phyloP scores from a whole-genome alignment of 2,888 invertebrate species.

The Papilio elwesi region DNA sequence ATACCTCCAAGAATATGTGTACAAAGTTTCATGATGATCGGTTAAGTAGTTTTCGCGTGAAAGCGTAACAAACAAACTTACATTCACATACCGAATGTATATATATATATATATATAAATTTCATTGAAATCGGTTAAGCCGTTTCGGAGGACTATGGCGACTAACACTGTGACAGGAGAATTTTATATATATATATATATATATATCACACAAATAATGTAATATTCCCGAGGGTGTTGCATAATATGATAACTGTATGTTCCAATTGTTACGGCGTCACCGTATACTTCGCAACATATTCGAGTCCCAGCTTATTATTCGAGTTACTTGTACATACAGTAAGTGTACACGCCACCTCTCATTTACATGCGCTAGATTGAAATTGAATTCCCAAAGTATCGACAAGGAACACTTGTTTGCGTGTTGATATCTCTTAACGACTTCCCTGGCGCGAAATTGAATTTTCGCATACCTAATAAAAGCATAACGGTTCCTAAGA shows the following conservation, averaged over 20 bases:
- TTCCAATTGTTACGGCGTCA: not conserved
- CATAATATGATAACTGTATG: not conserved
- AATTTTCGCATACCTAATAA: constrained; percentile 34
- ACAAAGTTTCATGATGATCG: no score
- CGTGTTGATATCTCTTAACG: constrained; percentile 24
- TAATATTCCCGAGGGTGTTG: no score
- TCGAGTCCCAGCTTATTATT: constrained; percentile 6
- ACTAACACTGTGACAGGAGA: no score
- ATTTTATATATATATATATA: no score
- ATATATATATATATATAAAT: no score
- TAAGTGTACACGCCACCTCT: not conserved
- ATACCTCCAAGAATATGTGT: no score
- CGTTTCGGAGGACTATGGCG: no score
- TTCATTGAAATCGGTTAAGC: no score
- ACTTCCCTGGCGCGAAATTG: constrained; percentile 24
- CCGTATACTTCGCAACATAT: not conserved
- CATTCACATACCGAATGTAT: no score
- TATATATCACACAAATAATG: no score
- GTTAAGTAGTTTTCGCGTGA: no score
- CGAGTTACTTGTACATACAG: constrained; percentile 11
- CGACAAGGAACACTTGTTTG: constrained; percentile 23
- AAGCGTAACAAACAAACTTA: no score
- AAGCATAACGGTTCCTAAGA: constrained; percentile 34
- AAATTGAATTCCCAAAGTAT: constrained; percentile 20
- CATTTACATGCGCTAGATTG: constrained; percentile 22